Evolutionary conservation across 2,113 vertebrate species (phyloP).

Genomic region (Ptilorrhoa leucosticta): DNA sequence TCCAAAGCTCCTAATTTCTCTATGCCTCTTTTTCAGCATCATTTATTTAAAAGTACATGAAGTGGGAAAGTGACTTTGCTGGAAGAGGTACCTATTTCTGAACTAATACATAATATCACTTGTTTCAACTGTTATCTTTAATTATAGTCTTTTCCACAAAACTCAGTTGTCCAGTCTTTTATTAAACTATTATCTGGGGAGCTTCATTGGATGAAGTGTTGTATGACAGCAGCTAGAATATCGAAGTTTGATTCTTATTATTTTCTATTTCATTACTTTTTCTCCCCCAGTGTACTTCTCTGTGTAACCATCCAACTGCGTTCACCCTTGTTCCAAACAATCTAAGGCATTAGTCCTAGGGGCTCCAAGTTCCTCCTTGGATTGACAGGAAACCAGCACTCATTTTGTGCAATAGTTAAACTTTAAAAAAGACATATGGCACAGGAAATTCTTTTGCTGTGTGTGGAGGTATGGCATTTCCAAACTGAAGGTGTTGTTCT

Average conservation of each 20-base stretch:
- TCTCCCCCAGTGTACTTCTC: not conserved
- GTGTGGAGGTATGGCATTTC: slow-evolving; percentile 58
- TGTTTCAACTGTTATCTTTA: not conserved
- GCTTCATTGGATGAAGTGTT: not conserved
- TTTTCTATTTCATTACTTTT: not conserved
- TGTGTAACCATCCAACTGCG: not conserved
- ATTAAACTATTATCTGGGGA: not conserved
- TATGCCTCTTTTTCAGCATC: not conserved
- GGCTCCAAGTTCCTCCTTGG: not conserved
- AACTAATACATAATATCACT: not conserved
- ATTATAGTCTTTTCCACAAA: not conserved
- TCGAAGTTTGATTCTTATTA: not conserved
- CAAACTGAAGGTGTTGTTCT: slow-evolving; percentile 61
- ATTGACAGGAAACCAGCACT: slow-evolving; percentile 30
- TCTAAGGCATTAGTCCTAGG: not conserved
- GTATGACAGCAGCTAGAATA: not conserved
- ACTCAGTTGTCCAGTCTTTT: slow-evolving; percentile 7
- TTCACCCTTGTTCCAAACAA: not conserved
- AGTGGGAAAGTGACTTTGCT: not conserved
- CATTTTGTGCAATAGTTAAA: slow-evolving; percentile 7
- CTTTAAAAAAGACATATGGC: slow-evolving; percentile 24
- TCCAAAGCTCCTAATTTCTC: not conserved
- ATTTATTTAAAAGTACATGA: not conserved
- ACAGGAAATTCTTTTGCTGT: slow-evolving; percentile 67
- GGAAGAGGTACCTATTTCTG: not conserved